Base-by-base conservation (phyloP, 2,113 vertebrate genomes). In the Bubo scandiacus region DNA sequence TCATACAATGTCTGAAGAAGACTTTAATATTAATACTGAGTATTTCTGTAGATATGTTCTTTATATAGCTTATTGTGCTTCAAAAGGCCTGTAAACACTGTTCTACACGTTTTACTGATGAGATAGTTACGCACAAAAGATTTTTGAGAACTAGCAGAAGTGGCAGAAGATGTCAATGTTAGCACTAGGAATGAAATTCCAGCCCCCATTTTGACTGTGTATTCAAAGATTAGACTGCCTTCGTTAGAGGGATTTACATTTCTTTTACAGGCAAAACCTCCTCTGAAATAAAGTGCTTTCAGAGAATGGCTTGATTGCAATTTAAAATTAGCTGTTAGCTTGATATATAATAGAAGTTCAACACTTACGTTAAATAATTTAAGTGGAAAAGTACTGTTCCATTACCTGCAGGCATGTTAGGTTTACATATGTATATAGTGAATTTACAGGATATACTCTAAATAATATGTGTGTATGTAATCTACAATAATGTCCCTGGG, bases 271-370 rank as follows among this genome's bases (percentile, higher is more conserved):
- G 84, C 86, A 87, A 94, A 89, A 85, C 81, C 87, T 95, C 78
- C 63, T 43, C 86, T 88, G 95, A 96, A 92, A 95, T 91, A 96
- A 96, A 95, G 78, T 96, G 84, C 92, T 95, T 95, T 95, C 81
- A 94, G 93, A 91, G 92, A 94, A 95, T 66, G 67, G 94, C 95
- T 96, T 95, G 92, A 95, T 97, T 96, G 96, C 96, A 88, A 96
- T 84, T 95, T 94, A 97, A 97, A 95, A 97, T 97, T 95, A 97
- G 89, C 94, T 94, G 95, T 96, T 97, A 94, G 87, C 88, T 94
- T 96, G 94, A 96, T 96, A 80, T 96, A 95, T 95, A 97, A 86
- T 96, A 91, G 84, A 90, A 95, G 92, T 97, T 95, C 96, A 96
- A 91, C 70, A 91, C 81, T 97, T 92, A 91, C 0, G 59, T 97